These are phyloP conservation scores for Podiceps cristatus DNA, from an alignment of 2,113 vertebrate genomes.

Conservation along the genomic window DNA sequence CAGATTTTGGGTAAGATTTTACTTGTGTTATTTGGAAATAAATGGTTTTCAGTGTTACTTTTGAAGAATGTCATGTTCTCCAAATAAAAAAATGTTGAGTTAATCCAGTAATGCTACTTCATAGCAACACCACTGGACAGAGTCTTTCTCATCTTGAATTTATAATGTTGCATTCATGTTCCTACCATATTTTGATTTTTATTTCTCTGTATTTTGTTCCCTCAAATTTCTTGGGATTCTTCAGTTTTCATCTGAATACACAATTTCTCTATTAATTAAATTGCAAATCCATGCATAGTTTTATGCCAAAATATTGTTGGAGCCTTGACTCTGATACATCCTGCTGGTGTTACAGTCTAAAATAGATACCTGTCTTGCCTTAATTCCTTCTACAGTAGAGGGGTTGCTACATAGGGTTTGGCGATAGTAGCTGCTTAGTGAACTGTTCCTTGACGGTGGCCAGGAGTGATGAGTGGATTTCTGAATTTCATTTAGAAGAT, in stretches of 20 bases:
- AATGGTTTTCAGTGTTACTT: not conserved
- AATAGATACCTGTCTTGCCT: not conserved
- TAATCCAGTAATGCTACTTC: not conserved
- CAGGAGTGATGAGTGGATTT: not conserved
- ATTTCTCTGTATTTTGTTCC: not conserved
- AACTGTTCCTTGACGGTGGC: not conserved
- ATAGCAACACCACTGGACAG: not conserved
- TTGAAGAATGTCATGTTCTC: not conserved
- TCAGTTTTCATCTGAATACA: not conserved
- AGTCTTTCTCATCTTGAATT: not conserved
- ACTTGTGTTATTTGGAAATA: not conserved
- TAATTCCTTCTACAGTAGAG: not conserved
- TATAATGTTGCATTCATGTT: not conserved
- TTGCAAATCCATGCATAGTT: not conserved
- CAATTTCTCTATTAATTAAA: not conserved
- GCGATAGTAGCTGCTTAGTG: not conserved
- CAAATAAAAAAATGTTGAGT: not conserved
- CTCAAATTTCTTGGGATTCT: not conserved
- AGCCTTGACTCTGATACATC: not conserved
- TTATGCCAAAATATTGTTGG: not conserved
- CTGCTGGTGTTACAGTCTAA: not conserved
- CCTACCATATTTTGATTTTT: not conserved
- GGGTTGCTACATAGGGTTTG: not conserved
- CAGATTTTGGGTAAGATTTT: slow-evolving; percentile 88
- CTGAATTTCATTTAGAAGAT: not conserved